Percentiles rank a stretch among this genome's conserved stretches.
These are phyloP conservation scores for Thecophora atra DNA, from an alignment of 2,888 invertebrate species.

Conservation along the genomic window DNA sequence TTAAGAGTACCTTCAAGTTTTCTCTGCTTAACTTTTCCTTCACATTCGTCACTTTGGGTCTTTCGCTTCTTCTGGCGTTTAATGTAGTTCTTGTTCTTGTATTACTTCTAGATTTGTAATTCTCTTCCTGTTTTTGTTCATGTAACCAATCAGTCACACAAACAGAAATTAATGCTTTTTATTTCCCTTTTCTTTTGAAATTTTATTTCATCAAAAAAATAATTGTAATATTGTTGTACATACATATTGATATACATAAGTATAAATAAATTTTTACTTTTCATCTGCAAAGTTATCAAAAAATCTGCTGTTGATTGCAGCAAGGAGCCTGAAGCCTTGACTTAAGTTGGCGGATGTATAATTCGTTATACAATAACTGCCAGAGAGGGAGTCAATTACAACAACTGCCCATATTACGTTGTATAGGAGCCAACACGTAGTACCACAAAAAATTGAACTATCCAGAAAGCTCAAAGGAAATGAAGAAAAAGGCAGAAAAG, in stretches of 20 bases:
- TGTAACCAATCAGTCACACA: too few relatives aligned
- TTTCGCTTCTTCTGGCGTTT: too few relatives aligned
- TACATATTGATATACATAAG: neutral
- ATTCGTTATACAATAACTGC: slow-evolving; percentile 30
- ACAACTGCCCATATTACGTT: slow-evolving; percentile 3
- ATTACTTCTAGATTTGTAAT: too few relatives aligned
- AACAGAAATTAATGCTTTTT: neutral
- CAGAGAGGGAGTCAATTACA: slow-evolving; percentile 3
- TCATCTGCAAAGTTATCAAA: neutral
- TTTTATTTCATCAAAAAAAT: neutral
- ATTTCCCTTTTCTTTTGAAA: neutral
- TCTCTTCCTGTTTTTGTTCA: too few relatives aligned
- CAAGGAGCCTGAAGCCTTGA: slow-evolving; percentile 26
- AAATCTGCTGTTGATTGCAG: slow-evolving; percentile 10
- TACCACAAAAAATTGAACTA: slow-evolving; percentile 23
- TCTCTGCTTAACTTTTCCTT: too few relatives aligned
- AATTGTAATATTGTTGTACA: neutral
- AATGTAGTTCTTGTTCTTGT: too few relatives aligned
- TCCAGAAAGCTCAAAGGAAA: neutral
- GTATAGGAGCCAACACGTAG: neutral
- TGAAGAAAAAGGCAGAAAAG: neutral
- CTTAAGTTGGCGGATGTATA: slow-evolving; percentile 14
- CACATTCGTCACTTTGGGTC: too few relatives aligned
- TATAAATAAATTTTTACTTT: neutral
- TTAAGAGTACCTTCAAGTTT: too few relatives aligned